phyloP scores from a whole-genome alignment of 2,888 invertebrate species.

The Tetragonisca angustula region DNA sequence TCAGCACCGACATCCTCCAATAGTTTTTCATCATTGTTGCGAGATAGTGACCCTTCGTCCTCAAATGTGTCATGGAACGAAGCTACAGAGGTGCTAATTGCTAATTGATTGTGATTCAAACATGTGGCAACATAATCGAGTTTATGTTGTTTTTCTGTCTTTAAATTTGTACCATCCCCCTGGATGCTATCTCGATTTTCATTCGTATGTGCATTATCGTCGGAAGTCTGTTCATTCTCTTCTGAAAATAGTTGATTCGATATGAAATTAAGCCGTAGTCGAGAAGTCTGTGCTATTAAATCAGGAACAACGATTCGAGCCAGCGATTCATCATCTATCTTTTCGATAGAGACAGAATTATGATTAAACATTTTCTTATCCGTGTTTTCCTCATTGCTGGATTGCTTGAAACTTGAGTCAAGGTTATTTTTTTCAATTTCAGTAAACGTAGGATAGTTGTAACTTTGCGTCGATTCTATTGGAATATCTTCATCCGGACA shows the following conservation, averaged over 20 bases:
- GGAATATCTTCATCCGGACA: constrained; percentile 91
- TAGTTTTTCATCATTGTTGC: constrained; percentile 78
- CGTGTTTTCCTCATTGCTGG: constrained; percentile 87
- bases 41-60: constrained; percentile 55
- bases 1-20: constrained; percentile 42
- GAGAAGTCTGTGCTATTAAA: constrained; percentile 72
- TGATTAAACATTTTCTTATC: constrained; percentile 71
- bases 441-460: constrained; percentile 20
- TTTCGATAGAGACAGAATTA: background rate
- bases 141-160: constrained; percentile 25
- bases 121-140: constrained; percentile 13
- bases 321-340: constrained; percentile 13
- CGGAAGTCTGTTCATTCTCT: constrained; percentile 53
- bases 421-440: background rate
- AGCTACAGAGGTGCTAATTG: constrained; percentile 72
- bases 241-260: constrained; percentile 80
- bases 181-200: background rate
- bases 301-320: constrained; percentile 62
- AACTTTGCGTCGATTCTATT: constrained; percentile 54
- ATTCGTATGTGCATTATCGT: constrained; percentile 23
- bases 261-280: constrained; percentile 83
- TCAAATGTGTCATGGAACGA: constrained; percentile 70
- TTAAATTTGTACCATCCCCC: constrained; percentile 9
- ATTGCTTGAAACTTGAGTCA: constrained; percentile 76
- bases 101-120: constrained; percentile 57